Evolutionary conservation across 64 coral and sea anemone species (phyloP).

Genomic region (Cladopsammia gracilis): DNA sequence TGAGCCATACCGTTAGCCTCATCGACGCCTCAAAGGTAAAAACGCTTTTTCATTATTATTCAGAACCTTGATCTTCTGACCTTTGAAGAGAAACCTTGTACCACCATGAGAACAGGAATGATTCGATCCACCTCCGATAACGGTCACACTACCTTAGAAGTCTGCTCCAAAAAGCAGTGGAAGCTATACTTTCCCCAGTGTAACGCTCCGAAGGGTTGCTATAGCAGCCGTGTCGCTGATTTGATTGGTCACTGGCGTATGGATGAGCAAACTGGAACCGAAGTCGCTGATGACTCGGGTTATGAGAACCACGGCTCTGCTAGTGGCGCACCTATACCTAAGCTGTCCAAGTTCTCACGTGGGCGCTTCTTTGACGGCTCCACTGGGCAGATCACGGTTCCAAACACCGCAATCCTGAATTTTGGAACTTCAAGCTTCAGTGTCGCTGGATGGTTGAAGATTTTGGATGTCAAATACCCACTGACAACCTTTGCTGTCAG

Average conservation of each 20-base stretch:
- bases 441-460: slow-evolving; percentile 29
- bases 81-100: too few relatives aligned
- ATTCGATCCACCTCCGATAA: too few relatives aligned
- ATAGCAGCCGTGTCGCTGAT: not conserved
- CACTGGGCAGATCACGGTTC: slow-evolving; percentile 1
- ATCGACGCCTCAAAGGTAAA: too few relatives aligned
- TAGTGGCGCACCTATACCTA: slow-evolving; percentile 6
- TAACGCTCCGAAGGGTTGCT: not conserved
- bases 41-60: too few relatives aligned
- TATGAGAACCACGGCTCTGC: slow-evolving; percentile 66
- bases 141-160: not conserved
- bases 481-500: slow-evolving; percentile 48
- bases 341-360: slow-evolving; percentile 58
- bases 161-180: not conserved
- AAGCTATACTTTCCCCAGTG: not conserved
- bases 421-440: slow-evolving; percentile 13
- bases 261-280: slow-evolving; percentile 68
- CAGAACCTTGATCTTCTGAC: too few relatives aligned
- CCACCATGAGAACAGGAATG: too few relatives aligned
- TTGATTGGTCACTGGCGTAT: slow-evolving; percentile 75
- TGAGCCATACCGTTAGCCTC: too few relatives aligned
- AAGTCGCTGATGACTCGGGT: slow-evolving; percentile 75
- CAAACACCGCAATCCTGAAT: slow-evolving; percentile 4
- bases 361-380: slow-evolving; percentile 63
- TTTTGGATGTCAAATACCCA: slow-evolving; percentile 20